These are phyloP conservation scores for Sceloporus tristichus DNA, from an alignment of 2,113 vertebrate genomes.

Conservation along the genomic window DNA sequence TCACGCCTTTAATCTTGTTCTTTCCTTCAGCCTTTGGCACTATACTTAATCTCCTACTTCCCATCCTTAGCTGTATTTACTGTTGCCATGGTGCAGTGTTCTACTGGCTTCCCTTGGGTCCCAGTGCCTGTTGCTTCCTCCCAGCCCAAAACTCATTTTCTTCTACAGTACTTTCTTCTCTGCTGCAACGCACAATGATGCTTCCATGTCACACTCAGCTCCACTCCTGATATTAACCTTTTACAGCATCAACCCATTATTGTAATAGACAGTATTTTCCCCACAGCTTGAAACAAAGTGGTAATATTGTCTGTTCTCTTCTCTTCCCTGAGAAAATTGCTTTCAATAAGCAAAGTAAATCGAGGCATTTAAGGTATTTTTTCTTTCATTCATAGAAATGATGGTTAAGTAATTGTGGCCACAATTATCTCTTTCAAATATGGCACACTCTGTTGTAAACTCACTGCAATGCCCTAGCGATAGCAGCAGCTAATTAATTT, in stretches of 20 bases:
- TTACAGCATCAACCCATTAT: background rate
- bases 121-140: background rate
- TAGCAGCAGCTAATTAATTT: conserved; percentile 56
- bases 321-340: conserved; percentile 5
- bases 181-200: background rate
- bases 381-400: conserved; percentile 45
- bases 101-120: background rate
- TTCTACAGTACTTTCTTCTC: background rate
- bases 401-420: conserved; percentile 36
- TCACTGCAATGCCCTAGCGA: conserved; percentile 33
- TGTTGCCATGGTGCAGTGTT: background rate
- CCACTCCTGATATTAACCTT: background rate
- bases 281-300: conserved; percentile 33
- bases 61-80: background rate
- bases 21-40: background rate
- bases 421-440: conserved; percentile 13
- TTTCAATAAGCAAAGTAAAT: conserved; percentile 51
- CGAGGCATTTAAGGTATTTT: conserved; percentile 10
- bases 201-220: background rate
- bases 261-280: background rate
- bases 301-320: conserved; percentile 24
- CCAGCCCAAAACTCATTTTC: background rate
- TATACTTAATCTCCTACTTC: background rate
- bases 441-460: conserved; percentile 38
- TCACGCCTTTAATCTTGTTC: background rate